phyloP scores from a whole-genome alignment of 2,113 vertebrate genomes.

The Thomomys bottae region DNA sequence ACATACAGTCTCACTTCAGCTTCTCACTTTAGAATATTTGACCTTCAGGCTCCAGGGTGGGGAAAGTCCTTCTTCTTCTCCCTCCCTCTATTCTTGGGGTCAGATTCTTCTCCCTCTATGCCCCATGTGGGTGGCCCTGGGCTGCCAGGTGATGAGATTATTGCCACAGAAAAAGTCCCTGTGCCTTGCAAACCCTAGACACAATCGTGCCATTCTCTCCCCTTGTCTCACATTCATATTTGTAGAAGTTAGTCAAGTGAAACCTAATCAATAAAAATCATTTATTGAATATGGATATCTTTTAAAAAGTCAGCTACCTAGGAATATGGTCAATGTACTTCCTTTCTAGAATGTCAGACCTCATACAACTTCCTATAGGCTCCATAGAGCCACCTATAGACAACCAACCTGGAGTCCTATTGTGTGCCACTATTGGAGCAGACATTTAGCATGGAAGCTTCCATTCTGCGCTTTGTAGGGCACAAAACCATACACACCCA shows the following conservation, averaged over 20 bases:
- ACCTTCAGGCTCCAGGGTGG: neutral
- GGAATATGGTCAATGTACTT: neutral
- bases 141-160: neutral
- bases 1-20: no score
- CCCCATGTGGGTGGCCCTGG: neutral
- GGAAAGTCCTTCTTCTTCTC: neutral
- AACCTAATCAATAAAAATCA: neutral
- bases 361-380: neutral
- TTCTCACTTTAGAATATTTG: neutral
- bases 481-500: no score
- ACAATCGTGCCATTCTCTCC: neutral
- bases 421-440: neutral
- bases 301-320: neutral
- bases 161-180: conserved; percentile 41
- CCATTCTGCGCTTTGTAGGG: neutral
- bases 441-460: neutral
- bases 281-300: neutral
- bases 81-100: neutral
- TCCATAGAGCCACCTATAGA: neutral
- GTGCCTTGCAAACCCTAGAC: neutral
- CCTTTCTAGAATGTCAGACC: neutral
- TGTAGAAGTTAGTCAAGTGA: neutral
- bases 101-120: neutral
- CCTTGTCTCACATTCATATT: neutral
- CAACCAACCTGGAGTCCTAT: no score